These are phyloP conservation scores for Ceuthmochares aereus DNA, from an alignment of 2,113 vertebrate species.

Conservation along the genomic window DNA sequence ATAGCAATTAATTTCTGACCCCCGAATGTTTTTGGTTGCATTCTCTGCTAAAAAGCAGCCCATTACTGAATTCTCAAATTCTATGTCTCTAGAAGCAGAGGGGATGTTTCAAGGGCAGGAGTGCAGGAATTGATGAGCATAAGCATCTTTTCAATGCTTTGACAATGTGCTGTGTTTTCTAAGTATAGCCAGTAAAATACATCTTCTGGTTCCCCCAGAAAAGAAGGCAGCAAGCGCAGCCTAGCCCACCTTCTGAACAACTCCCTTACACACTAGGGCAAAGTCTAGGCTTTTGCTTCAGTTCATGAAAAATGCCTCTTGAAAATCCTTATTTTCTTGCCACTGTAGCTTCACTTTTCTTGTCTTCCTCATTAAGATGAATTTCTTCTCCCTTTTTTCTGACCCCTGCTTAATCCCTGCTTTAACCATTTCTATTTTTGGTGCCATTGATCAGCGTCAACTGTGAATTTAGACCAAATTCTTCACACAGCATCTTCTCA, in stretches of 20 bases:
- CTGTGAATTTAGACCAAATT: neutral
- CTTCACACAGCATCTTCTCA: neutral
- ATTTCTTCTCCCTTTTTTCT: neutral
- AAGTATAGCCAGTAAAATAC: neutral
- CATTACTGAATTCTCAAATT: conserved; percentile 3
- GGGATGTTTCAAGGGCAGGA: conserved; percentile 9
- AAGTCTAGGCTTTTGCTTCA: neutral
- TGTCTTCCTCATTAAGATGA: neutral
- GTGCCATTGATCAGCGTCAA: neutral
- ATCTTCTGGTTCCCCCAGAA: neutral
- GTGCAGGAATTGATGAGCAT: neutral
- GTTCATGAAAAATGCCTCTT: neutral
- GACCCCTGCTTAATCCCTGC: neutral
- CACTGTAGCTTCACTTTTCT: neutral
- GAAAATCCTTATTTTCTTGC: neutral
- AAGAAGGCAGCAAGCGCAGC: neutral
- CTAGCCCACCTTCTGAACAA: neutral
- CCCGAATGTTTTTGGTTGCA: neutral
- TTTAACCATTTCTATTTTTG: neutral
- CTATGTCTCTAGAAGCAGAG: neutral
- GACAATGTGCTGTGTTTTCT: neutral
- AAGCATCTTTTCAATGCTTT: neutral
- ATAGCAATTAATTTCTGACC: neutral
- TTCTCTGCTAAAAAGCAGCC: neutral
- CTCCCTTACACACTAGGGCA: neutral